Base-by-base conservation (phyloP, 35 echinoderm and acorn worm species). In the Eucidaris tribuloides region DNA sequence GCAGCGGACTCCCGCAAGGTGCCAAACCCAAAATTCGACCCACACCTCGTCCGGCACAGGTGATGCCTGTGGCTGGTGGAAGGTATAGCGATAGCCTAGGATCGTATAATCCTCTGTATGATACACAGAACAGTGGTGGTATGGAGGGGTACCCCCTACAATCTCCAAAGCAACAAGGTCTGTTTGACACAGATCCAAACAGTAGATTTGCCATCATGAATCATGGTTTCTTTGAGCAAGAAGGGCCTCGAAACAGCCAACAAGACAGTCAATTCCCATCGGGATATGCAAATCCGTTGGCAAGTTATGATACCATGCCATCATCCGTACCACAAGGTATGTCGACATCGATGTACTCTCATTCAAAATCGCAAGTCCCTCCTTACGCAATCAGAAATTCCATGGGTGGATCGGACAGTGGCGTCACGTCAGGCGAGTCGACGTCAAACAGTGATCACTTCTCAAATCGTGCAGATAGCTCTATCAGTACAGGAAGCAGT, bases 1-100 rank as follows among this genome's bases (percentile, higher is more conserved):
- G 87, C 18, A 80, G 36, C 29, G 46, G 71, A 27, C 74, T 81
- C 13, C 92, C 87, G 6, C 76, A 77, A 3, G 92, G 92, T 6
- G 92, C 87, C n/a, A 94, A 94, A 82, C 92, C 92, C 1, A 89
- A 94, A 62, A 78, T 71, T 20, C 68, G 85, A 27, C 50, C 58
- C 40, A 65, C 77, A 11, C 29, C 35, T 17, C 23, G 42, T 14
- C 79, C 81, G 38, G 61, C 58, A 19, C 43, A 83, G 45, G 59
- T 19, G 32, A 42, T 41, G 56, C 60, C 35, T 83, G 59, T 28
- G 25, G 35, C 23, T 40, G 59, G 56, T 5, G 39, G 19, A 62
- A 56, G 29, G 58, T 64, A 43, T 65, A 65, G 42, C 36, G 25
- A 63, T 60, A 86, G 32, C 22, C 46, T 60, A n/a, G 87, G 78